Percentiles rank a stretch among this genome's conserved stretches.
Evolutionary conservation across 2,797 vertebrate genomes (phyloP).

Genomic region (Halcyon leucocephala): DNA sequence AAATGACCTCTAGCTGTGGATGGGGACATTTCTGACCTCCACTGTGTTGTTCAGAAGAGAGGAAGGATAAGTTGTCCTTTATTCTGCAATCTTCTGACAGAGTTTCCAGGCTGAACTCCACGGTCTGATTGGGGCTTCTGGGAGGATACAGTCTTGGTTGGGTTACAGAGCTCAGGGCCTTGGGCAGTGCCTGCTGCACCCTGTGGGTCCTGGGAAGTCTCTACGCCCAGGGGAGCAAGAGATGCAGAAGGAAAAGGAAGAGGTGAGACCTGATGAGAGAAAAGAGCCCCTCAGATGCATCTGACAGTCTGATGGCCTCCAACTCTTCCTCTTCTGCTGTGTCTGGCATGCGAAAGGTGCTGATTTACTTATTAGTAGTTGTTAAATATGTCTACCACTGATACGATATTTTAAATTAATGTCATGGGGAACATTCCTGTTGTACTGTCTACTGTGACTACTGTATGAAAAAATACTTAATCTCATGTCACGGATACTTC

Average conservation of each 20-base stretch:
- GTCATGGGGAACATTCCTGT: not conserved
- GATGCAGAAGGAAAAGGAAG: not conserved
- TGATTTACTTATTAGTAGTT: not conserved
- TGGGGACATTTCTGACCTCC: not conserved
- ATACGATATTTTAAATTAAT: not conserved
- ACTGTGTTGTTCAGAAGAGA: not conserved
- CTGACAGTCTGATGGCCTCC: not conserved
- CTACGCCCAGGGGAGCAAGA: not conserved
- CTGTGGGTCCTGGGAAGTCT: not conserved
- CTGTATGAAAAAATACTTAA: not conserved
- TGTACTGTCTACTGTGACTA: not conserved
- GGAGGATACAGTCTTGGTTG: not conserved
- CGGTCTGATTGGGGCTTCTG: not conserved
- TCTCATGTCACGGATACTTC: not conserved
- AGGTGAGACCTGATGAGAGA: not conserved
- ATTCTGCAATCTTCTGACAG: not conserved
- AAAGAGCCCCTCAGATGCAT: not conserved
- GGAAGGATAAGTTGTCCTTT: not conserved
- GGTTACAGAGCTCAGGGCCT: accelerated
- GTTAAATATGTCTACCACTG: not conserved
- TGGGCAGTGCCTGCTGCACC: not conserved
- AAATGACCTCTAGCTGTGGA: not conserved
- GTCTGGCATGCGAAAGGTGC: not conserved
- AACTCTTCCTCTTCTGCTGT: not conserved
- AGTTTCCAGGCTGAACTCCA: not conserved